A percentile compares a stretch with the other conserved stretches of the same genome.
Conservation (phyloP, 2,797 vertebrate genomes). For the Centropyge bicolor region DNA sequence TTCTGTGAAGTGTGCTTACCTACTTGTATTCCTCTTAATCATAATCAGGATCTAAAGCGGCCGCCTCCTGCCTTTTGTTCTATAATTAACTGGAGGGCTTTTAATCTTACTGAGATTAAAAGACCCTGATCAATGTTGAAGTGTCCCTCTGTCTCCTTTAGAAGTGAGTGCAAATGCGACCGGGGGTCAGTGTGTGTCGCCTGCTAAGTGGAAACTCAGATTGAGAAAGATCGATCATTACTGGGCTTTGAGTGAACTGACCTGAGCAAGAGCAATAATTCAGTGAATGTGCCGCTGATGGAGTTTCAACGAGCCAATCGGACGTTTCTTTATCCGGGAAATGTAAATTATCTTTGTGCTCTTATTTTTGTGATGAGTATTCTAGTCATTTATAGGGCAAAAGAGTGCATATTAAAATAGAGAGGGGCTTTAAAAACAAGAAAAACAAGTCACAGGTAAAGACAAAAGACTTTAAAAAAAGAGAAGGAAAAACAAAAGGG, state of each 20-base stretch:
- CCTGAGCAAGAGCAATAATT: conserved; percentile 27
- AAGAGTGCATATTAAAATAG: not conserved
- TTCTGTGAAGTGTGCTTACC: conserved; percentile 39
- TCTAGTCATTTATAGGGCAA: not conserved
- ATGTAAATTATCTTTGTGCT: not conserved
- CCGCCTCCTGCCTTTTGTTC: conserved; percentile 69
- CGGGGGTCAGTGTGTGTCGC: conserved; percentile 33
- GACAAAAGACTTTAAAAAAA: not conserved
- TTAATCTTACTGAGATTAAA: conserved; percentile 76
- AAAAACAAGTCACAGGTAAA: not conserved
- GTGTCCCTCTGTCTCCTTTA: conserved; percentile 58
- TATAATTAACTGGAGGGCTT: conserved; percentile 76
- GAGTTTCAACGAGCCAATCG: not conserved
- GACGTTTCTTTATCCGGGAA: not conserved
- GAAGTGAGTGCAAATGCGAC: conserved; percentile 53
- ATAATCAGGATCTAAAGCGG: conserved; percentile 51
- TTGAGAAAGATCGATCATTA: conserved; percentile 57
- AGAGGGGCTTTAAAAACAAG: not conserved
- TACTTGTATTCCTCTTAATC: conserved; percentile 64
- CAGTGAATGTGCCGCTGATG: not conserved
- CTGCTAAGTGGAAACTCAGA: conserved; percentile 56
- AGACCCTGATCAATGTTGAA: conserved; percentile 68
- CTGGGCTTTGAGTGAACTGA: conserved; percentile 16
- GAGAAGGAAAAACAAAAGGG: not conserved
- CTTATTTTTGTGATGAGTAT: conserved; percentile 6